A percentile compares a stretch with the other conserved stretches of the same genome.
phyloP scores from a whole-genome alignment of 2,888 invertebrate genomes.

The Dynastes maya region DNA sequence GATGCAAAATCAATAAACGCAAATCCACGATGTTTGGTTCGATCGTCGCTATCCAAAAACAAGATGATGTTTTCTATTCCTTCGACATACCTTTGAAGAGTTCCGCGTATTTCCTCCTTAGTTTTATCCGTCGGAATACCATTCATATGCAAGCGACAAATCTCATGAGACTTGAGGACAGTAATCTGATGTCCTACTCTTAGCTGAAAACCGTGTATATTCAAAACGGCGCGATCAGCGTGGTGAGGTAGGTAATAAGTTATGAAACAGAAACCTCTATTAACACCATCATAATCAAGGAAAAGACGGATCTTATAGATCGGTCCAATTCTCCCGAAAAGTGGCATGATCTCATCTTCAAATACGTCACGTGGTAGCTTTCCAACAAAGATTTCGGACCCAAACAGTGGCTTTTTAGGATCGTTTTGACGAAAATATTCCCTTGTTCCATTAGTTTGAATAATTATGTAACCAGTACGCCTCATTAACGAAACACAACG shows the following conservation, averaged over 20 bases:
- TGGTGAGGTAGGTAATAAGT: not conserved
- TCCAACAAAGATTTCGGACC: not conserved
- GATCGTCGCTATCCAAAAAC: not conserved
- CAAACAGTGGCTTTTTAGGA: not conserved
- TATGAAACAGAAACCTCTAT: conserved; percentile 3
- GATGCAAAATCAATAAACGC: not conserved
- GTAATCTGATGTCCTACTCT: not conserved
- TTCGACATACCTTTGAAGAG: not conserved
- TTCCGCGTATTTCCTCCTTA: not conserved
- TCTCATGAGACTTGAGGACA: not conserved
- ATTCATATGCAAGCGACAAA: not conserved
- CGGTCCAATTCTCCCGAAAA: not conserved
- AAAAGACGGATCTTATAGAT: not conserved
- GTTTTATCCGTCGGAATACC: not conserved
- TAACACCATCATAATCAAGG: not conserved
- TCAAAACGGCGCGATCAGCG: not conserved
- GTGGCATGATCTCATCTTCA: not conserved
- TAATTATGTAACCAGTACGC: not conserved
- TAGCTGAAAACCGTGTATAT: not conserved
- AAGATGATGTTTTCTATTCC: not conserved
- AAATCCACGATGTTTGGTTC: not conserved
- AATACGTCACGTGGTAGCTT: not conserved
- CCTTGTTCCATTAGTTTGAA: not conserved
- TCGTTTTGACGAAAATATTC: not conserved
- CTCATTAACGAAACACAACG: not conserved